Base-by-base conservation (phyloP, 1,140 invertebrate genomes). In the Dinoponera quadriceps region DNA sequence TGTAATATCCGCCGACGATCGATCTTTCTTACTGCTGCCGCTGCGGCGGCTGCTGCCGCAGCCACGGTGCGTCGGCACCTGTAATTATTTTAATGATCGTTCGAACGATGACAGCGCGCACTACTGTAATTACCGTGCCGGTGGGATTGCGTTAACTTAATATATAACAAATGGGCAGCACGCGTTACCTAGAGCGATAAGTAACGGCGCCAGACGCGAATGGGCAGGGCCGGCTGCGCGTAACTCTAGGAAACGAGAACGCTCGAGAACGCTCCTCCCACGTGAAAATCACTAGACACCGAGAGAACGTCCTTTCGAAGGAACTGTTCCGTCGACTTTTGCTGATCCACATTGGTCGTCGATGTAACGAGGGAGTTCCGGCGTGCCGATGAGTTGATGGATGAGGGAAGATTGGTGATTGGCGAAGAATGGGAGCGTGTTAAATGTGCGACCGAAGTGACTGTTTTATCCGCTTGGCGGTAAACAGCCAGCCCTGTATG, bases 21-120 rank as follows among this genome's bases (percentile, higher is more conserved):
- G 51, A 57, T 69, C 49, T 44, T 71, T 71, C 75, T 59, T 80
- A 80, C 57, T 51, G 29, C 29, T n/a, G 5, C 33, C 2, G 29
- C n/a, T 59, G 38, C 25, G n/a, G 27, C 48, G 38, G 7, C 29
- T n/a, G 5, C 33, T 2, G 29, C n/a, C 22, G 38, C 25, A n/a
- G 38, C 29, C 25, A 44, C 38, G 25, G 27, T 27, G 27, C 14
- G 49, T 55, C 62, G 62, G 33, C 48, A 38, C 48, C 74, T 38
- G 48, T 38, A 77, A 77, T 77, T 77, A 77, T 77, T 77, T 68
- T 77, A 77, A 77, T 66, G n/a, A 4, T 38, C 38, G 27, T 51
- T 14, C 74, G 29, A 66, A 51, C 62, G 62, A 77, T 68, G 74
- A 77, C 74, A 77, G 63, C 62, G 29, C 27, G 73, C 74, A 49